Base-by-base conservation (phyloP, 2,888 invertebrate genomes). In the Alloplasta piceator region DNA sequence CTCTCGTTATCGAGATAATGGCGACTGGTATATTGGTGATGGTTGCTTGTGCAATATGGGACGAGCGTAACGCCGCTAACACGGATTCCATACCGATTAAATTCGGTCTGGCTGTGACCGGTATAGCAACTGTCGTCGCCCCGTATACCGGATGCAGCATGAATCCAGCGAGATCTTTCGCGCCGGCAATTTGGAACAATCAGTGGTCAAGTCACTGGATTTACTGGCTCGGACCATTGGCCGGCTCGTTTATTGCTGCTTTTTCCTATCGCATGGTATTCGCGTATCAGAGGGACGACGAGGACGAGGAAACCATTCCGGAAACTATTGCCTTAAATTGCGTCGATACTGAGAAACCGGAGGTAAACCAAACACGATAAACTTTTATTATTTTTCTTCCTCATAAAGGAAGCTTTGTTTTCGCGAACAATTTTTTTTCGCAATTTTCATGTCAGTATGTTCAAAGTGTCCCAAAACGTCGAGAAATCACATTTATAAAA, bases 141-240 rank as follows among this genome's bases (percentile, higher is more conserved):
- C 93, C 93, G 2, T 95, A 94, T 87, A 95, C 95, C 6, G 95
- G 95, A 0, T 94, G 95, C 67, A 95, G 95, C 78, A 95, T 96
- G 95, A 96, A 96, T 87, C 95, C 96, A 0, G 96, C 94, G 1
- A 93, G 96, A 84, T 90, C 92, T 0, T 83, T 92, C 26, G 92
- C 84, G 0, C 92, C 92, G 0, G 92, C 92, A 0, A 58, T 92
- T 5, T 92, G 92, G 92, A 92, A 91, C 81, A 89, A 89, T 72
- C 82, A 88, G 38, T 92, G 91, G 91, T 16, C 74, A 4, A 78
- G 88, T 46, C 92, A 92, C 6, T 92, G 92, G 92, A 81, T 92
- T 48, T 92, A 91, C 78, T 92, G 92, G 92, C 80, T 92, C 43
- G 92, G 92, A 0, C 92, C 92, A 0, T 76, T 91, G 7, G 86